Conservation (phyloP, 2,888 invertebrate genomes). For the Coleophora deauratella region DNA sequence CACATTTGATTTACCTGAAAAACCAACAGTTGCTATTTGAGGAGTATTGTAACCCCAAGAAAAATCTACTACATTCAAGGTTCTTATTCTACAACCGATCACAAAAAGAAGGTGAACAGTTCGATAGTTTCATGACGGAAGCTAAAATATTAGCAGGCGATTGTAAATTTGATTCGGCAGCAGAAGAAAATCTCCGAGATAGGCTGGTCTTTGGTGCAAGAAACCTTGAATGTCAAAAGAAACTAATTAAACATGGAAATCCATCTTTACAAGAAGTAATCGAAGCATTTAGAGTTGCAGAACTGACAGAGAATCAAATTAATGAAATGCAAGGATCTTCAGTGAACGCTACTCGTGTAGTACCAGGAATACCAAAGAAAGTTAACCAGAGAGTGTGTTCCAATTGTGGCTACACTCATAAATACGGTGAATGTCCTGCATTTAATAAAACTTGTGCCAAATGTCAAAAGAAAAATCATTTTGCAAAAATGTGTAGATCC, state of each 20-base stretch:
- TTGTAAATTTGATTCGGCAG: not conserved
- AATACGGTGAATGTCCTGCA: too few relatives aligned
- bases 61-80: not conserved
- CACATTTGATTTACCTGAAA: not conserved
- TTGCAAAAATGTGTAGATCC: not conserved
- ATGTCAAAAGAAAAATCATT: not conserved
- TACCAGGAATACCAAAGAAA: too few relatives aligned
- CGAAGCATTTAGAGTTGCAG: not conserved
- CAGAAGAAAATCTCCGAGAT: not conserved
- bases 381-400: too few relatives aligned
- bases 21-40: not conserved
- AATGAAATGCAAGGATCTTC: not conserved
- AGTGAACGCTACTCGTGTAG: too few relatives aligned
- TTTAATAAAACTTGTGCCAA: not conserved
- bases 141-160: not conserved
- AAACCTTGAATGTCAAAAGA: not conserved
- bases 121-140: not conserved
- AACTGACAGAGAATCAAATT: not conserved
- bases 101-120: not conserved
- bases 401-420: too few relatives aligned
- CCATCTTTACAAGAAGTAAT: not conserved
- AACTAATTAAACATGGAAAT: not conserved
- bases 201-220: not conserved
- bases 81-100: not conserved
- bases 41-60: not conserved